Evolutionary conservation across 2,113 vertebrate genomes (phyloP), one percentile per base, ranked within the genome.

Genomic region (Bufo gargarizans): DNA sequence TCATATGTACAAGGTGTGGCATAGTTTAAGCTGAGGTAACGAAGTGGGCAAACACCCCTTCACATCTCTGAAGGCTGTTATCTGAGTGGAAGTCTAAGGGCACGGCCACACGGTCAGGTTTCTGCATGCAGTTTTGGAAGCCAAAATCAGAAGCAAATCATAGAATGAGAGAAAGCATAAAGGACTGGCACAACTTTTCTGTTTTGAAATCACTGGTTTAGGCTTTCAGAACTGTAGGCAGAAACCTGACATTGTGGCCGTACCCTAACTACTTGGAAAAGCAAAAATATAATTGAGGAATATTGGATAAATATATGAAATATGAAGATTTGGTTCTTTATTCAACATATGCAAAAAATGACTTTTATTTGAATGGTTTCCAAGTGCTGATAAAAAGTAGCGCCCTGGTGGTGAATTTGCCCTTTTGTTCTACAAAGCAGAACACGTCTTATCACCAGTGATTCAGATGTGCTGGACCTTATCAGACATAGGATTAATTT

Each of bases 391-490:
- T 82, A 67, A 67, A 65, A n/a, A 45, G 7, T 5, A 82, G 61
- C 12, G 9, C 82, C 63, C 65, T 9, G 22, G 20, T 49, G 53
- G 61, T 55, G 82, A 53, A 67, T 45, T n/a, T 67, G 58, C 47
- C 19, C 58, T 79, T 80, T 80, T 87, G 77, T 87, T 80, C 20
- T 71, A 43, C 59, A 55, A 69, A 69, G 63, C 63, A 80, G 86
- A 80, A 87, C 50, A 65, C 63, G 20, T 71, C 82, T 89, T 89
- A 89, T 89, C 87, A 79, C 22, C 74, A 78, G 49, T 65, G 56
- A 81, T 71, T 33, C 59, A 69, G 81, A 74, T 58, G 59, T 89
- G 49, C 58, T 33, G 22, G 33, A 8, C 22, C 81, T 89, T 89
- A 88, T 88, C 87, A 84, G 22, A 56, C 33, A 45, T 77, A 83